phyloP scores from a whole-genome alignment of 2,113 vertebrate species.

The Chloroceryle aenea region DNA sequence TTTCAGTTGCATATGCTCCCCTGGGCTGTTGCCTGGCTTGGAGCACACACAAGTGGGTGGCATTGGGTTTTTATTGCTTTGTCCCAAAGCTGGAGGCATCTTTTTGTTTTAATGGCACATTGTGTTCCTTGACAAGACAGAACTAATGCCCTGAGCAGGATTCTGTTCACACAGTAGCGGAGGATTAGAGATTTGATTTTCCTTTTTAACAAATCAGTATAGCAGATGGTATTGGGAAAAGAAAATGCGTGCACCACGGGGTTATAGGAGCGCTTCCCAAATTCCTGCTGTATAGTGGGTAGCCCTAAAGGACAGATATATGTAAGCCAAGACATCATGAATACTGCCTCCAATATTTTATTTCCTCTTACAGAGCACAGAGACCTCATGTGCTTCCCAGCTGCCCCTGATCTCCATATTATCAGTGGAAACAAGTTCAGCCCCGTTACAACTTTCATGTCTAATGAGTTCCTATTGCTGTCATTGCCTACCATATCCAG shows the following conservation, averaged over 20 bases:
- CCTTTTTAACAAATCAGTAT: constrained; percentile 16
- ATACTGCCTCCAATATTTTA: background rate
- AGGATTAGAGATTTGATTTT: constrained; percentile 38
- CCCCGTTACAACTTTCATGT: background rate
- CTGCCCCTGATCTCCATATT: background rate
- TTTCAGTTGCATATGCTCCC: background rate
- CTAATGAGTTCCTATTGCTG: background rate
- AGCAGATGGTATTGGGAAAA: constrained; percentile 46
- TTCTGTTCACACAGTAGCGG: constrained; percentile 13
- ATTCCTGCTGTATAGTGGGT: background rate
- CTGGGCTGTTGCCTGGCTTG: background rate
- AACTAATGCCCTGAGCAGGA: constrained; percentile 3
- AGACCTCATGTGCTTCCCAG: background rate
- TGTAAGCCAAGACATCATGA: constrained; percentile 23
- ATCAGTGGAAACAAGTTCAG: background rate
- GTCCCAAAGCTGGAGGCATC: constrained; percentile 18
- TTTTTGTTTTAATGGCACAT: constrained; percentile 14
- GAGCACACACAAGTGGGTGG: background rate
- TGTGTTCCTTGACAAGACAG: constrained; percentile 14
- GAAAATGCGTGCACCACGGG: background rate
- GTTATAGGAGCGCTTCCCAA: background rate
- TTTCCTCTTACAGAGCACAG: background rate
- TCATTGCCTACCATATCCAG: background rate
- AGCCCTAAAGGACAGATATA: background rate
- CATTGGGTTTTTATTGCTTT: background rate